phyloP scores from a whole-genome alignment of 2,113 vertebrate genomes.

The Eulemur rufifrons region DNA sequence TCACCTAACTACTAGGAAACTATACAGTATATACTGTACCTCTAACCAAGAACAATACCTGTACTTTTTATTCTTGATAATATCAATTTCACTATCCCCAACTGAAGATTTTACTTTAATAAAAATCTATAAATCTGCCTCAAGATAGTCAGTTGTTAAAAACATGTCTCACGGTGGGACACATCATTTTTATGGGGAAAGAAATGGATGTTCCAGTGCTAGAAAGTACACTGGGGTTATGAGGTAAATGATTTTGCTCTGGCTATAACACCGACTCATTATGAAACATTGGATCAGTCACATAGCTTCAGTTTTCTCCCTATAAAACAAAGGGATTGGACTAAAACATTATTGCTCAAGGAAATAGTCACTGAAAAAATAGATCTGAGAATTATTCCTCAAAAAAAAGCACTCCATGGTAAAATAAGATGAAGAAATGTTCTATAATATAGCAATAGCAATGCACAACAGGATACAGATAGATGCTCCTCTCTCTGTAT shows the following conservation, averaged over 20 bases:
- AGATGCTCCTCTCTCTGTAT: background rate
- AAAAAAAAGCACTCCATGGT: background rate
- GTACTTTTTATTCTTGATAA: background rate
- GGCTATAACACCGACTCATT: background rate
- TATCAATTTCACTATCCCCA: background rate
- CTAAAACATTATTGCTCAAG: background rate
- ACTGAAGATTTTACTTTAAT: conserved; percentile 17
- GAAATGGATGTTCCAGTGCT: background rate
- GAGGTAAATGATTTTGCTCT: background rate
- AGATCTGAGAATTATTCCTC: background rate
- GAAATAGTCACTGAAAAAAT: background rate
- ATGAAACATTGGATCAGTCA: background rate
- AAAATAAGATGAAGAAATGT: background rate
- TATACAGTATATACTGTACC: background rate
- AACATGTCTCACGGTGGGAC: background rate
- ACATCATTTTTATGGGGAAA: background rate
- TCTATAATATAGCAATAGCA: background rate
- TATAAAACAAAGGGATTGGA: background rate
- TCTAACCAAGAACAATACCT: background rate
- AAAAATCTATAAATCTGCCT: background rate
- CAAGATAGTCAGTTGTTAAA: background rate
- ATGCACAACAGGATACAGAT: background rate
- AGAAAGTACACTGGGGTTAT: background rate
- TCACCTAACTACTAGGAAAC: background rate
- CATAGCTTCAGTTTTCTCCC: background rate